phyloP scores from a whole-genome alignment of 2,113 vertebrate genomes.

The Leucoraja erinaceus region DNA sequence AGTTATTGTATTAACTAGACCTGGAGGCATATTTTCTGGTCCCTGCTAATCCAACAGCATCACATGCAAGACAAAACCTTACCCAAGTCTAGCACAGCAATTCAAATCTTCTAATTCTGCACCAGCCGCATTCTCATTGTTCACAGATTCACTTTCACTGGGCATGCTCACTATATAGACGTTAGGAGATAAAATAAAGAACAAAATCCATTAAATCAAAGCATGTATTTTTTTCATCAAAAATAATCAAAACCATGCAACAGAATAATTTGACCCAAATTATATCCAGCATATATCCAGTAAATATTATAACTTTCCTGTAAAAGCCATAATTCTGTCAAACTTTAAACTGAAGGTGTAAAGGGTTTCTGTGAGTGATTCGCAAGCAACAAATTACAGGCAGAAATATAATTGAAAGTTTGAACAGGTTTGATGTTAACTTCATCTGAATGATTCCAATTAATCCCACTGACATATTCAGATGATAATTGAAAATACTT shows the following conservation, averaged over 20 bases:
- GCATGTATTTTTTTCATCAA: background rate
- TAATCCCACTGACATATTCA: background rate
- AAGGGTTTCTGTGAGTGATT: background rate
- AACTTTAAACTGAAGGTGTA: background rate
- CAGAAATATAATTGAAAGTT: background rate
- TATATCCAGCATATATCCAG: too few relatives aligned
- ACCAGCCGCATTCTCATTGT: conserved; percentile 89
- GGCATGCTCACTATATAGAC: conserved; percentile 94
- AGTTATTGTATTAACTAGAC: background rate
- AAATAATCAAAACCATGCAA: conserved; percentile 1
- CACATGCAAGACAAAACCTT: conserved; percentile 42
- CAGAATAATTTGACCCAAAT: background rate
- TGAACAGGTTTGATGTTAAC: background rate
- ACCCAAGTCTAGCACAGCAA: conserved; percentile 89
- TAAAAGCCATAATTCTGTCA: background rate
- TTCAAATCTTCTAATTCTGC: conserved; percentile 89
- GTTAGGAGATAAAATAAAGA: conserved; percentile 44
- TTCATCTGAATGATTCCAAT: background rate
- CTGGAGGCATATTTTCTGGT: background rate
- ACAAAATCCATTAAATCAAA: conserved; percentile 36
- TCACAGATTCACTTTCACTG: conserved; percentile 94
- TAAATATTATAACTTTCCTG: background rate
- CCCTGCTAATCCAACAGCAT: conserved; percentile 34
- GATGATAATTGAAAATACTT: background rate
- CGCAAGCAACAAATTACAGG: background rate